Evolutionary conservation across 2,113 vertebrate species (phyloP), one percentile per base, ranked within the genome.

Genomic region (Myotis davidii): DNA sequence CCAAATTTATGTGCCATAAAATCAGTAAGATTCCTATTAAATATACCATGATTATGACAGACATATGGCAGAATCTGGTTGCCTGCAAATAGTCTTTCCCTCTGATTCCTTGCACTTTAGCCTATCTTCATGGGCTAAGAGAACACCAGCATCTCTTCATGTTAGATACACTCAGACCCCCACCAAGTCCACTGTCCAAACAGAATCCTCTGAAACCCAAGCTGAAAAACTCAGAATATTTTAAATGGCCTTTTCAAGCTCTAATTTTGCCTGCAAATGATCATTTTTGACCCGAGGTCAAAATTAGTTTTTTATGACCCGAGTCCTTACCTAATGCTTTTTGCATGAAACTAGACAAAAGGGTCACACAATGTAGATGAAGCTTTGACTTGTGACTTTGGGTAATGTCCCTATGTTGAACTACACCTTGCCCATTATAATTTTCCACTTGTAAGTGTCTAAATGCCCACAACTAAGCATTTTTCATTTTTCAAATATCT

Each of bases 401-500:
- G 37, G 37, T 95, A 95, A 94, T 92, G 87, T 72, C 32, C 50
- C 88, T 90, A 52, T 70, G 20, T 59, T 77, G 83, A 91, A 25
- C 70, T 25, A 61, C 69, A 90, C 39, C 17, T 85, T 69, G 32
- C 37, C 25, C 13, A 8, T 85, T 93, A 90, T 59, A 91, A 91
- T 87, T 95, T 95, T 84, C 84, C 11, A 81, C 76, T 90, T 94
- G 39, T 56, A 27, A 18, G 92, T 45, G 17, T 70, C 8, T 73
- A 88, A 94, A 94, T 90, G 65, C 9, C 32, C 25, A 90, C 54
- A 87, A 61, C 27, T 37, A 88, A 95, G 37, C 54, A 65, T 90
- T 93, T 84, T 83, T 39, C 45, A 39, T 86, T 95, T 95, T 81
- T 37, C 54, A 97, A 95, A 85, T 76, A 56, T 72, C 39, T 70